Base-by-base conservation (phyloP, 2,888 invertebrate species). In the Pachydiplax longipennis region DNA sequence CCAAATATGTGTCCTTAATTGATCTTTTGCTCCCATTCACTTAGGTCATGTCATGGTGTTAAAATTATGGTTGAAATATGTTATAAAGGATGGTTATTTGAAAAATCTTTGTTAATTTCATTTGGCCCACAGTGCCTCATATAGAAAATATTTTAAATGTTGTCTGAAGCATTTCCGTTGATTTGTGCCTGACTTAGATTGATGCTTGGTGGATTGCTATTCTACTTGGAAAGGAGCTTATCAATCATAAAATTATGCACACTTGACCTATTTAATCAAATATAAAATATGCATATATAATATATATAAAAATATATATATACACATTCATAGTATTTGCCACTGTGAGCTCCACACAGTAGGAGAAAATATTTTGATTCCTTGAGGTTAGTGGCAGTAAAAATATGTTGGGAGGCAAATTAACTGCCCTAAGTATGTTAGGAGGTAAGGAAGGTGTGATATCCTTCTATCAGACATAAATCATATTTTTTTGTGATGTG, bases 121-220 rank as follows among this genome's bases (percentile, higher is more conserved):
- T 87, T 87, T 87, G 87, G 87, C 87, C 35, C 61, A 37, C 87
- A 61, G 87, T 87, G 87, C 61, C 87, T 65, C n/a, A 61, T 87
- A 87, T 87, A 87, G 87, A 87, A 87, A 87, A 87, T 87, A 87
- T 87, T 87, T 87, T 87, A 61, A 87, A 87, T 87, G 87, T 87
- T 87, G 87, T 87, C 61, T 12, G 22, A 87, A 87, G 87, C 87
- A 87, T 87, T 87, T 87, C 37, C 61, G 61, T 87, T 87, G 61
- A 61, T 58, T 87, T 87, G 61, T 87, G 87, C 87, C 61, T 87
- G 61, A 87, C 61, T 61, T 87, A 87, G 87, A 87, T 87, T 87
- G 87, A 87, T 87, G 87, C 87, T 87, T 87, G 87, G 87, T 87
- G 87, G 87, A 87, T 87, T 87, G 61, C 87, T 87, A 87, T 87